Percentiles rank a stretch among this genome's conserved stretches.
Conservation (phyloP, 2,888 invertebrate genomes). For the Druceiella hillmani region DNA sequence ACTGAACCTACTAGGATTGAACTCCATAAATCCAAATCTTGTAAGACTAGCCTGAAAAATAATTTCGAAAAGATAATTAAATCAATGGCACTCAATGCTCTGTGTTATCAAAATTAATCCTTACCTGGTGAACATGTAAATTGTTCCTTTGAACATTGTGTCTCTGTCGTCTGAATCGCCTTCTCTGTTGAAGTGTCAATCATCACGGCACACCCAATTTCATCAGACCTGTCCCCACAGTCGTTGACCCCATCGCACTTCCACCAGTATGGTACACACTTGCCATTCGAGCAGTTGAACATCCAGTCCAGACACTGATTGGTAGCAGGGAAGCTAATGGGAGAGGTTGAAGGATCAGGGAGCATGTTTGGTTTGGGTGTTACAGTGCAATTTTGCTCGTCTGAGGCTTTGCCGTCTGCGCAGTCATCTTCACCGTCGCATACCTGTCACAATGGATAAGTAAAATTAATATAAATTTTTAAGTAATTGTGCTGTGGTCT, state of each 20-base stretch:
- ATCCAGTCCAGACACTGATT: conserved; percentile 68
- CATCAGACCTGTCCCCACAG: conserved; percentile 72
- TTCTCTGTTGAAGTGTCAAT: conserved; percentile 30
- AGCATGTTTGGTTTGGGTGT: conserved; percentile 32
- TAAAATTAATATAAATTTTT: too few species aligned
- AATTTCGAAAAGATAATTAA: too few species aligned
- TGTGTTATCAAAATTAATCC: too few species aligned
- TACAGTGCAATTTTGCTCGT: conserved; percentile 64
- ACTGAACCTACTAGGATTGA: too few species aligned
- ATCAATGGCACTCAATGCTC: too few species aligned
- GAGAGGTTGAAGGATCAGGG: conserved; percentile 27
- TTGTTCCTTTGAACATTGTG: conserved; percentile 31
- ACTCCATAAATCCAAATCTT: too few species aligned
- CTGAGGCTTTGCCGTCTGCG: conserved; percentile 56
- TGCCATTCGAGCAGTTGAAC: conserved; percentile 65
- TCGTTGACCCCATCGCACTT: conserved; percentile 73
- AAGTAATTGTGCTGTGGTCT: too few species aligned
- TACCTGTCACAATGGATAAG: conserved; percentile 32
- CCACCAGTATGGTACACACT: conserved; percentile 76
- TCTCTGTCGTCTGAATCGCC: conserved; percentile 22
- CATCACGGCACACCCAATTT: conserved; percentile 52
- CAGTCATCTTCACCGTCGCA: conserved; percentile 73
- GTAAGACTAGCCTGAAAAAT: too few species aligned
- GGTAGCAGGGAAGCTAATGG: conserved; percentile 29
- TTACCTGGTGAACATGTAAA: conserved; percentile 45